Conservation (phyloP, 1,140 invertebrate genomes). For the Paralvinella palmiformis region DNA sequence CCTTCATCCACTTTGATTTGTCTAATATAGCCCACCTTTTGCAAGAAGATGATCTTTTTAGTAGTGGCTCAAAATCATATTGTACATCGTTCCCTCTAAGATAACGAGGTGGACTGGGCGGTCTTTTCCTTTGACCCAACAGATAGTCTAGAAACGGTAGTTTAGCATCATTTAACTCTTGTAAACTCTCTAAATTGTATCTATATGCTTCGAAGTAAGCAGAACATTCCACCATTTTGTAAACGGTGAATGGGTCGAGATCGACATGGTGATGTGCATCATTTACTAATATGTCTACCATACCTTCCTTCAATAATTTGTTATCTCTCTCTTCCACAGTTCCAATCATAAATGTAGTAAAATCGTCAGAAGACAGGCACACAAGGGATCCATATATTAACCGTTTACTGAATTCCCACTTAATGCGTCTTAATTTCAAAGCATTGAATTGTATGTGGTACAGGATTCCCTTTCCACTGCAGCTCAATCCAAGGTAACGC, state of each 20-base stretch:
- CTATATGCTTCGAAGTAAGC: slow-evolving; percentile 49
- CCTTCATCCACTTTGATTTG: slow-evolving; percentile 34
- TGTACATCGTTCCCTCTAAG: neutral
- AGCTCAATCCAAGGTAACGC: slow-evolving; percentile 3
- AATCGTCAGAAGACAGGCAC: slow-evolving; percentile 63
- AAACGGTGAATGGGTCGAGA: slow-evolving; percentile 31
- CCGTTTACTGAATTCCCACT: slow-evolving; percentile 50
- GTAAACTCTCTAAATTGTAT: slow-evolving; percentile 39
- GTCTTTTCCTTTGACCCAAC: neutral
- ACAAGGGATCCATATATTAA: slow-evolving; percentile 67
- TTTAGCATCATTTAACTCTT: slow-evolving; percentile 25
- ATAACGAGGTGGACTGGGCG: slow-evolving; percentile 16
- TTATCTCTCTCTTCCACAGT: slow-evolving; percentile 51
- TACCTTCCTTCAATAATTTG: neutral
- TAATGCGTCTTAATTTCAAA: slow-evolving; percentile 24
- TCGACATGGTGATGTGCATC: slow-evolving; percentile 46
- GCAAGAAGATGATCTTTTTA: too few relatives aligned
- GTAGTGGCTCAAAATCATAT: too few relatives aligned
- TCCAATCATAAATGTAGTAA: slow-evolving; percentile 62
- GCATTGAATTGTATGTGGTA: slow-evolving; percentile 37
- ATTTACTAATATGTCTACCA: neutral
- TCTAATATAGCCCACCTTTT: too few relatives aligned
- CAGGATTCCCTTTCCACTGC: neutral
- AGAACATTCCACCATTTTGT: slow-evolving; percentile 40
- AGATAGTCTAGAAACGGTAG: slow-evolving; percentile 31